Percentiles rank a stretch among this genome's conserved stretches.
phyloP scores from a whole-genome alignment of 64 coral and sea anemone species.

The Dendrophyllia cribrosa region DNA sequence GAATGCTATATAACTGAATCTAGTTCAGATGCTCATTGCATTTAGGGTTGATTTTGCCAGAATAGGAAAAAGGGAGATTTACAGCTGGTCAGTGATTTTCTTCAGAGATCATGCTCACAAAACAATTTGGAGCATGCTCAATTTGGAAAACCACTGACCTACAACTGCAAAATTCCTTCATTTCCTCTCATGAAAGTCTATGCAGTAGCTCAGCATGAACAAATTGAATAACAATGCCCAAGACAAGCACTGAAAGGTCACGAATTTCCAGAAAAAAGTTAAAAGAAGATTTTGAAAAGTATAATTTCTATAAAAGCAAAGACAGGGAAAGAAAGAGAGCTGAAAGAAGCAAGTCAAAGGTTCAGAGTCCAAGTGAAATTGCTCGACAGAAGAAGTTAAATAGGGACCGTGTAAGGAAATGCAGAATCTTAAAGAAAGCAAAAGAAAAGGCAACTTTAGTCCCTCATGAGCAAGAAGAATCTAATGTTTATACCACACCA shows the following conservation, averaged over 20 bases:
- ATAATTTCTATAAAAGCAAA: conserved; percentile 69
- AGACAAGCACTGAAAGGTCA: conserved; percentile 65
- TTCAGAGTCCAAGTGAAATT: conserved; percentile 51
- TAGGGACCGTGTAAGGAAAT: conserved; percentile 48
- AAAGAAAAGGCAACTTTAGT: too few species aligned
- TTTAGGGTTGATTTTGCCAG: background rate
- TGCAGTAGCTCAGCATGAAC: too few species aligned
- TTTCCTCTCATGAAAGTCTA: too few species aligned
- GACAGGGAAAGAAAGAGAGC: conserved; percentile 79
- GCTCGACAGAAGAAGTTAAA: conserved; percentile 52
- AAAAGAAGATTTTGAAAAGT: conserved; percentile 49
- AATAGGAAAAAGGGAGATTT: too few species aligned
- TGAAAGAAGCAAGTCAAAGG: conserved; percentile 68
- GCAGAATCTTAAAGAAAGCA: too few species aligned
- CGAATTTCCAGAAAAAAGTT: conserved; percentile 40
- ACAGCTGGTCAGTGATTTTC: too few species aligned
- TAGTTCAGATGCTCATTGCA: too few species aligned
- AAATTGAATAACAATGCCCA: conserved; percentile 2
- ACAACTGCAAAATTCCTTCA: too few species aligned
- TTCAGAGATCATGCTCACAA: too few species aligned
- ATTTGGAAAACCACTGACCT: background rate
- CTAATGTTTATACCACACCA: too few species aligned
- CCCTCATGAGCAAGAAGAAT: too few species aligned
- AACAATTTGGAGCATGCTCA: background rate
- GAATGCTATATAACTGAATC: too few species aligned